Evolutionary conservation across 2,113 vertebrate genomes (phyloP).

Genomic region (Ascaphus truei): DNA sequence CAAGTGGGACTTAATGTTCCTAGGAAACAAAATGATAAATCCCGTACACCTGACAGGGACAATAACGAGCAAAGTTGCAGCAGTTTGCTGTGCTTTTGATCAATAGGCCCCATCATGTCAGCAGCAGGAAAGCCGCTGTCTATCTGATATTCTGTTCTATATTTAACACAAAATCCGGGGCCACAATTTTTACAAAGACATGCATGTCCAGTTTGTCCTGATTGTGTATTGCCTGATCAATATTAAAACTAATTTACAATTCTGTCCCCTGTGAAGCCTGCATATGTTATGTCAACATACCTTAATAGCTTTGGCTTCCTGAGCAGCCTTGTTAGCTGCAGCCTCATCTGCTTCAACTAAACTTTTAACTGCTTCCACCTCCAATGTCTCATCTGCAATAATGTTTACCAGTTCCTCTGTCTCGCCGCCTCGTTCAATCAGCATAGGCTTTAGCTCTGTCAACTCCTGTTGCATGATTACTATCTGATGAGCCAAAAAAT

Average conservation of each 20-base stretch:
- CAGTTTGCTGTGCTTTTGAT: constrained; percentile 32
- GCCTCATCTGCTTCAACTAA: constrained; percentile 46
- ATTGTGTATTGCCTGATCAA: constrained; percentile 61
- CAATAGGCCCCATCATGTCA: constrained; percentile 32
- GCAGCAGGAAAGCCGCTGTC: constrained; percentile 33
- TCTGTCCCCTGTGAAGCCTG: constrained; percentile 59
- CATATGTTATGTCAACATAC: constrained; percentile 72
- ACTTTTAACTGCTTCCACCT: constrained; percentile 48
- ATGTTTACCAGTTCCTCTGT: constrained; percentile 34
- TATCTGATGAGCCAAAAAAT: constrained; percentile 41
- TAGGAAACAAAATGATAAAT: constrained; percentile 42
- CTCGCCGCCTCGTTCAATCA: constrained; percentile 37
- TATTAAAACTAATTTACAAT: constrained; percentile 68
- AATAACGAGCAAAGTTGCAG: constrained; percentile 18
- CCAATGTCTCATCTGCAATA: constrained; percentile 40
- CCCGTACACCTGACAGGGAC: constrained; percentile 14
- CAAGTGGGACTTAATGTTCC: background rate
- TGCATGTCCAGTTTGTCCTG: constrained; percentile 54
- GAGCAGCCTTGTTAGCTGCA: constrained; percentile 53
- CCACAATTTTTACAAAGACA: constrained; percentile 52
- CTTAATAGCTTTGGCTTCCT: constrained; percentile 60
- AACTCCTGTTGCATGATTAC: constrained; percentile 30
- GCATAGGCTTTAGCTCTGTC: constrained; percentile 25
- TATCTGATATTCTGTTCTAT: constrained; percentile 54
- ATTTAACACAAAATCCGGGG: constrained; percentile 50